Evolutionary conservation across 1,140 invertebrate species (phyloP), one percentile per base, ranked within the genome.

Genomic region (Heterodera carotae): DNA sequence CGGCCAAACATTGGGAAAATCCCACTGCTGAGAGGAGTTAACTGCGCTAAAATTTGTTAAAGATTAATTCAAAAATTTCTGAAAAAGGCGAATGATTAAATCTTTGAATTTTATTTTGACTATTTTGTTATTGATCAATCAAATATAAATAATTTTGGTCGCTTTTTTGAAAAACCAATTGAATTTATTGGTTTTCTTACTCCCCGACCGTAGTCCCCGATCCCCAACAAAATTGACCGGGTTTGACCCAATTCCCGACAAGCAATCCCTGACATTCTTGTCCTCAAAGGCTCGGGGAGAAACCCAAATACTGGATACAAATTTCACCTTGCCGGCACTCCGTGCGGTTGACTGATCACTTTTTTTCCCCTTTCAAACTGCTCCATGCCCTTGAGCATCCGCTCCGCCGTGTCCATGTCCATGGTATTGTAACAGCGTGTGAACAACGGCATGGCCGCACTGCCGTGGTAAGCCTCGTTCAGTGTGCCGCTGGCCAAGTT

Each of bases 371-470:
- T 56, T 12, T 56, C 48, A 22, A 56, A 56, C 12, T 56, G 48
- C 15, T 22, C 48, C 48, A 56, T 56, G 1, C 48, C 12, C 5
- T 22, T 4, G 48, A 56, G 22, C 48, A 56, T 56, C 22, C 48
- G 12, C 48, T 22, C 48, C 48, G 48, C 48, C 22, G 48, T 22
- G 18, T 22, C 22, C 48, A 56, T 5, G 48, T 56, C 48, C 1
- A 56, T 22, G 12, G 48, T 56, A 22, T 56, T 4, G 48, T 56
- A 56, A 56, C 48, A 56, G 18, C 48, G 48, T 15, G 69, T 62
- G 64, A 76, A 59, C 70, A 82, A 43, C 43, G 75, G 27, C 53
- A 68, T n/a, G n/a, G 75, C 75, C 25, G 48, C 66, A 53, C 29
- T 18, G 10, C 53, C 31, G 62, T 76, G 76, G 36, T 29, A 76